These are phyloP conservation scores for Habrosyne pyritoides DNA, from an alignment of 2,888 invertebrate species.

Conservation along the genomic window DNA sequence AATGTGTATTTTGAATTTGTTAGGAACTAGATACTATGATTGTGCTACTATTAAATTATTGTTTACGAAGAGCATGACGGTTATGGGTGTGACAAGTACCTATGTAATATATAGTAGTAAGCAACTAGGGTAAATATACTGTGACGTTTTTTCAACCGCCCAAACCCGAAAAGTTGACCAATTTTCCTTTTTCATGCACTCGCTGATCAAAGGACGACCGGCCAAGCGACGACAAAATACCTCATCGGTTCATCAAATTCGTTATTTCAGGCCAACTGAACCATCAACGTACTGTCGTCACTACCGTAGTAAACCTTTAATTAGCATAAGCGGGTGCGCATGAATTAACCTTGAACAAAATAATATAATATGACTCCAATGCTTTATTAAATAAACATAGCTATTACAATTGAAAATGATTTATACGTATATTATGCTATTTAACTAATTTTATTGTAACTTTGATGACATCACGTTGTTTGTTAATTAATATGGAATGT, in stretches of 20 bases:
- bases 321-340: neutral
- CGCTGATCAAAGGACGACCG: slow-evolving; percentile 70
- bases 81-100: neutral
- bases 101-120: neutral
- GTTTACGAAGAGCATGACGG: no score
- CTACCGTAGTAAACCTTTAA: neutral
- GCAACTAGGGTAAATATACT: neutral
- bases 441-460: no score
- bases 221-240: slow-evolving; percentile 58
- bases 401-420: neutral
- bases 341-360: slow-evolving; percentile 4
- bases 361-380: neutral
- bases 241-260: slow-evolving; percentile 60
- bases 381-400: slow-evolving; percentile 5
- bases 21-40: no score
- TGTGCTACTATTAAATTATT: no score
- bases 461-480: no score
- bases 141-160: slow-evolving; percentile 48
- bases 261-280: slow-evolving; percentile 49
- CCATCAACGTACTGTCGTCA: slow-evolving; percentile 28
- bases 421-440: slow-evolving; percentile 2
- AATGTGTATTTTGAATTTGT: no score
- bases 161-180: slow-evolving; percentile 62
- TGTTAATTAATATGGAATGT: no score
- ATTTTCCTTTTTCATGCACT: slow-evolving; percentile 72